These are phyloP conservation scores for Melinopterus prodromus DNA, from an alignment of 2,888 invertebrate species.

Conservation along the genomic window DNA sequence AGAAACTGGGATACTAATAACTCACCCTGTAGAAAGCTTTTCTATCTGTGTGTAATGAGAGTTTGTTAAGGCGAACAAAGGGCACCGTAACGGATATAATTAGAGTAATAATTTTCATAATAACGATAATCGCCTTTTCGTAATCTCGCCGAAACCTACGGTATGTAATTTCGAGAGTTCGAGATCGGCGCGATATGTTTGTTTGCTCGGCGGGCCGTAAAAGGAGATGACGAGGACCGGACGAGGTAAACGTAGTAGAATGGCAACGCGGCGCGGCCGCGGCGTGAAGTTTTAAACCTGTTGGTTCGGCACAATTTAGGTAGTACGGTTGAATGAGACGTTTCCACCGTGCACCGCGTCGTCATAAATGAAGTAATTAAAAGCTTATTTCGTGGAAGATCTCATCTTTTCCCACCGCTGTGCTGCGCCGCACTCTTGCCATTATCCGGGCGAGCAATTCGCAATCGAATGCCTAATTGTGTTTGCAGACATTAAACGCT, in stretches of 20 bases:
- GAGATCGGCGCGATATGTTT: constrained; percentile 22
- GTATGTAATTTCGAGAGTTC: constrained; percentile 8
- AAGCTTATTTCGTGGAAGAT: not conserved
- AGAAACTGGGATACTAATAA: too few species aligned
- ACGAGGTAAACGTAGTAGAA: too few species aligned
- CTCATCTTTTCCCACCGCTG: not conserved
- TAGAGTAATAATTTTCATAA: constrained; percentile 22
- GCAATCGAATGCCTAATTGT: too few species aligned
- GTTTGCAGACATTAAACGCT: too few species aligned
- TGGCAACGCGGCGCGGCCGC: not conserved
- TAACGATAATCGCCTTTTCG: constrained; percentile 14
- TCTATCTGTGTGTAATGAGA: too few species aligned
- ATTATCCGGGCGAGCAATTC: not conserved
- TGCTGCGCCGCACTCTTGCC: too few species aligned
- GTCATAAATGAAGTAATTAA: constrained; percentile 25
- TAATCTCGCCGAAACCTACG: not conserved
- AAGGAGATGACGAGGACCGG: not conserved
- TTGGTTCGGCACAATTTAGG: too few species aligned
- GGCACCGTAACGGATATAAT: constrained; percentile 18
- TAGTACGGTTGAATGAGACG: too few species aligned
- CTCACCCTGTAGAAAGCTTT: too few species aligned
- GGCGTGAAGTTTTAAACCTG: not conserved
- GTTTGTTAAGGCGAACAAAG: not conserved
- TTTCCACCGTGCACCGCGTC: not conserved
- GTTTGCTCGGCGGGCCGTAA: constrained; percentile 20